Evolutionary conservation across 1,140 invertebrate species (phyloP), one percentile per base, ranked within the genome.

Genomic region (Halictus rubicundus): DNA sequence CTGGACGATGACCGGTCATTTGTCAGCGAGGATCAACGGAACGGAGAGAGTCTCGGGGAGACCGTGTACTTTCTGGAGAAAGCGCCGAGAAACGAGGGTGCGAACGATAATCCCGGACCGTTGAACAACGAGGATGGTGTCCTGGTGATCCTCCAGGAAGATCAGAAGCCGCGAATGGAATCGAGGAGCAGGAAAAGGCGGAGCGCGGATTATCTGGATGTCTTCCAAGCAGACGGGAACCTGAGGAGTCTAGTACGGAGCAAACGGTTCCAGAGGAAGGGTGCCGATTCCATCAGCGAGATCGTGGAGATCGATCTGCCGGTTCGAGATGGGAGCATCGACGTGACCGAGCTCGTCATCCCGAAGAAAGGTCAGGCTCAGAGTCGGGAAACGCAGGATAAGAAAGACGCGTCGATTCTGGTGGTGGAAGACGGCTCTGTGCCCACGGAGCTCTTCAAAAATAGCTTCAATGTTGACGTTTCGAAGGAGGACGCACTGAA

Each of bases 251-350:
- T 78, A 0, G 46, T 81, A 3, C 84, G 73, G 37, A 74, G 68
- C 42, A 87, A 79, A 39, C 72, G 71, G 68, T 66, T 89, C 0
- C 87, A 90, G 68, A 68, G 90, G 16, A 91, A 89, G 27, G 89
- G 90, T 7, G 80, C 88, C 0, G 90, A 92, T 42, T 83, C 83
- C 1, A 89, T 92, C 25, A 81, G 80, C n/a, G 89, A 92, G 66
- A 92, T 92, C 19, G 88, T 92, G 6, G 90, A 92, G 57, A 89
- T 92, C 25, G 91, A 92, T 66, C 10, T 91, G 10, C 89, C 90
- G 1, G 54, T 25, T 25, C 64, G 32, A 0, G 52, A 73, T 0
- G 78, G 72, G 9, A 85, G 72, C 54, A 72, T 85, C 32, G 72
- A 89, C 12, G 68, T 88, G 0, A 78, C 76, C 0, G 81, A 89